Base-by-base conservation (phyloP, 1,140 invertebrate species). In the Zaprionus vittiger region DNA sequence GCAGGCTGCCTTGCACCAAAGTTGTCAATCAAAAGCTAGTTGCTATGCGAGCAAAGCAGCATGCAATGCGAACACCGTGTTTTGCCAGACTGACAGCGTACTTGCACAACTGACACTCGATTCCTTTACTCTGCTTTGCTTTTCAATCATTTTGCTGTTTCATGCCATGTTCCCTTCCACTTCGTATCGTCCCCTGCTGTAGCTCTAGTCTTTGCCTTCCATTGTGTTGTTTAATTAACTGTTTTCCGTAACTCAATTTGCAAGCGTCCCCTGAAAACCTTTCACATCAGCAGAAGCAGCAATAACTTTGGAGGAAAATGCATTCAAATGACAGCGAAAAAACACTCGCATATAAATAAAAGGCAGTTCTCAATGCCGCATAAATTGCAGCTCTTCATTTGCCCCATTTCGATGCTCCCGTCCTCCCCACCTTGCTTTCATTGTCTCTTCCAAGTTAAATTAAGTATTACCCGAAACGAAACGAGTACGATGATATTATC, bases 401-500 rank as follows among this genome's bases (percentile, higher is more conserved):
- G 57, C 57, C 64, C 54, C 37, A 41, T 54, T 73, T 73, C 55
- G 63, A 54, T 73, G 52, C 41, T 44, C 70, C 66, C 11, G 20
- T 26, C 20, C n/a, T 5, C 17, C 9, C 6, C 49, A 17, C 9
- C 4, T n/a, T 28, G 12, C 26, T 15, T 17, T 56, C 71, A 44
- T 80, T 61, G 67, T 49, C 63, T 34, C 31, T 63, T 37, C 28
- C 54, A 73, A 73, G 81, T 83, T 77, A 69, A 83, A 77, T 83
- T 83, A 83, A 54, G 77, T 73, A 55, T 79, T 79, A 80, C 64
- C 37, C 64, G 49, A 68, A 77, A 78, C 74, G 62, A 77, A 83
- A 84, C n/a, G 41, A 81, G 59, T 64, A 56, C 64, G 81, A 84
- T 84, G 81, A 84, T 84, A 71, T 72, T 76, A 79, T 85, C 82